Evolutionary conservation across 1,140 invertebrate species (phyloP), one percentile per base, ranked within the genome.

Genomic region (Oryzaephilus surinamensis): DNA sequence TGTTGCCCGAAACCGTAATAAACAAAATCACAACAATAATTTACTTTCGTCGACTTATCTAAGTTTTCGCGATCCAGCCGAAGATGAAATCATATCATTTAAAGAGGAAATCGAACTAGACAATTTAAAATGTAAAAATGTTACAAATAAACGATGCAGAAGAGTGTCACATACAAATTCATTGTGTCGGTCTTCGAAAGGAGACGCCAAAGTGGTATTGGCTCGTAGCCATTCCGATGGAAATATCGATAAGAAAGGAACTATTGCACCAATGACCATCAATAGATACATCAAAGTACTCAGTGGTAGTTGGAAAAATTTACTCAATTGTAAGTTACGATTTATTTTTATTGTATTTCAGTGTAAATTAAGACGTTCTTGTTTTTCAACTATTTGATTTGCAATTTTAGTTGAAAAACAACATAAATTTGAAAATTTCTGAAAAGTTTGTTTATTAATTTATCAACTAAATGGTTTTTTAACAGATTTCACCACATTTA

Each of bases 281-380:
- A 71, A 72, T 53, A 67, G 71, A 46, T 76, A 72, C 54, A 68
- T 76, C 19, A 66, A 69, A 31, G 72, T 68, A 6, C 64, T 75
- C 28, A 71, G 71, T 47, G 73, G 73, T 18, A 73, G 71, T 52
- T 76, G 73, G 73, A 76, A 72, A 56, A 76, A 76, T 58, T 65
- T 76, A 36, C 64, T 76, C 45, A 66, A 72, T 69, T 63, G 73
- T 76, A 69, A 75, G 73, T 76, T 24, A 12, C 14, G 10, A n/a
- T 30, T 17, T 15, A 30, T 12, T 30, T 30, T 10, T n/a, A 31
- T 18, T 16, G 29, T 16, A 12, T 31, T n/a, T n/a, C n/a, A n/a
- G n/a, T n/a, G n/a, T n/a, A n/a, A n/a, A n/a, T n/a, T n/a, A n/a
- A 36, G 26, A 26, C 33, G 33, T n/a, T 18, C 19, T 34, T 24